Evolutionary conservation across 1,140 invertebrate species (phyloP).

Genomic region (Drosophila ercepeae): DNA sequence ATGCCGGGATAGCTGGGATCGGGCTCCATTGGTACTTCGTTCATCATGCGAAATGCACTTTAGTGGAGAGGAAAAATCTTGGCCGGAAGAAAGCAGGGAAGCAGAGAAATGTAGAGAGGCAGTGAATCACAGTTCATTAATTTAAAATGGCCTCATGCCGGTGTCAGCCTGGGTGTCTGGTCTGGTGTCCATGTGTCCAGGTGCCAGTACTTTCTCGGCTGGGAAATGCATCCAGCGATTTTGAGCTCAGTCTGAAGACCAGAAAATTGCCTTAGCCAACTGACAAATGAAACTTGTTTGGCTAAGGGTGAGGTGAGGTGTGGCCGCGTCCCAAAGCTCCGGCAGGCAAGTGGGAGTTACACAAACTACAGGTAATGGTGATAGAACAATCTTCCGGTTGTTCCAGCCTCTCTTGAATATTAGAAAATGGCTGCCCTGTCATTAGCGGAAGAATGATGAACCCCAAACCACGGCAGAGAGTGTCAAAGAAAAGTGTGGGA

Average conservation of each 20-base stretch:
- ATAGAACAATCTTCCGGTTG: conserved; percentile 30
- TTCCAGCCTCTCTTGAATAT: conserved; percentile 41
- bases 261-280: conserved; percentile 34
- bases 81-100: not conserved
- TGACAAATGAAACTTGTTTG: conserved; percentile 61
- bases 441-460: conserved; percentile 47
- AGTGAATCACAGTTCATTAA: conserved; percentile 73
- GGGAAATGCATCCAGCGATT: conserved; percentile 34
- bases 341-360: conserved; percentile 40
- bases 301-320: not conserved
- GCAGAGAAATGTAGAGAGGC: conserved; percentile 1
- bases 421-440: conserved; percentile 51
- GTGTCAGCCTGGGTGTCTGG: conserved; percentile 28
- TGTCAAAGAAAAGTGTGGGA: conserved; percentile 6
- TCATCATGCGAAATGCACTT: conserved; percentile 77
- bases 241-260: conserved; percentile 4
- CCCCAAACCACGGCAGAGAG: conserved; percentile 1
- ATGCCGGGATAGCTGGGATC: not conserved
- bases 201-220: conserved; percentile 14
- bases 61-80: conserved; percentile 57
- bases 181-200: conserved; percentile 34
- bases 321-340: conserved; percentile 32
- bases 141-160: conserved; percentile 62
- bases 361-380: conserved; percentile 27
- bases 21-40: conserved; percentile 38